A percentile compares a stretch with the other conserved stretches of the same genome.
These are phyloP conservation scores for Alentia gelatinosa DNA, from an alignment of 2,888 invertebrate species.

Conservation along the genomic window DNA sequence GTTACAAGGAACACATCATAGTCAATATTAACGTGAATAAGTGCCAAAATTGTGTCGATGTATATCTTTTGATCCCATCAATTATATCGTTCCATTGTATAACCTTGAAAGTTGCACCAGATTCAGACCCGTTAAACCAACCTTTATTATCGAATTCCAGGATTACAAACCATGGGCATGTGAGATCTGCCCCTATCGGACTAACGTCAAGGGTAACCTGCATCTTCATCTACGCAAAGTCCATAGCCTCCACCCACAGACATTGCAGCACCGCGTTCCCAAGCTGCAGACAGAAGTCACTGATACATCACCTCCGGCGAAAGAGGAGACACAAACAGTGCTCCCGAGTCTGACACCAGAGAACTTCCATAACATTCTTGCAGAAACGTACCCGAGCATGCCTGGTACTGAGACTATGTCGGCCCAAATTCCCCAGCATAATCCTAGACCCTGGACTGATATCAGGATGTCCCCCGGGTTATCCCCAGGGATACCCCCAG, in stretches of 20 bases:
- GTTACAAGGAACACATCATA: too few species aligned
- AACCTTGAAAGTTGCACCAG: too few species aligned
- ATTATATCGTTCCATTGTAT: too few species aligned
- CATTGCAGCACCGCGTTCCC: background rate
- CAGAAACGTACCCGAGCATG: background rate
- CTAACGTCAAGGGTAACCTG: conserved; percentile 27
- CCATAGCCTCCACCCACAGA: background rate
- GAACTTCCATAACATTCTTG: background rate
- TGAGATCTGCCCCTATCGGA: conserved; percentile 6
- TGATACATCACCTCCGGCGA: background rate
- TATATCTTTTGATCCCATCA: too few species aligned
- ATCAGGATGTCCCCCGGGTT: background rate
- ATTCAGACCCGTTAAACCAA: too few species aligned
- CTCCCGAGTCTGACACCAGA: background rate
- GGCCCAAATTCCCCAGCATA: background rate
- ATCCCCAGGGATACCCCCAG: too few species aligned
- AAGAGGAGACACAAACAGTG: background rate
- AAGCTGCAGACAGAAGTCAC: background rate
- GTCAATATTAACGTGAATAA: too few species aligned
- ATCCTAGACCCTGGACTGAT: too few species aligned
- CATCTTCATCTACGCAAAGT: background rate
- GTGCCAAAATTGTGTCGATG: too few species aligned
- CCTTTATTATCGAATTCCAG: too few species aligned
- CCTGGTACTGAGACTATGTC: background rate
- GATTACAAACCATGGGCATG: conserved; percentile 27